Percentiles rank a stretch among this genome's conserved stretches.
Evolutionary conservation across 2,797 vertebrate genomes (phyloP).

Genomic region (Esox masquinongy): DNA sequence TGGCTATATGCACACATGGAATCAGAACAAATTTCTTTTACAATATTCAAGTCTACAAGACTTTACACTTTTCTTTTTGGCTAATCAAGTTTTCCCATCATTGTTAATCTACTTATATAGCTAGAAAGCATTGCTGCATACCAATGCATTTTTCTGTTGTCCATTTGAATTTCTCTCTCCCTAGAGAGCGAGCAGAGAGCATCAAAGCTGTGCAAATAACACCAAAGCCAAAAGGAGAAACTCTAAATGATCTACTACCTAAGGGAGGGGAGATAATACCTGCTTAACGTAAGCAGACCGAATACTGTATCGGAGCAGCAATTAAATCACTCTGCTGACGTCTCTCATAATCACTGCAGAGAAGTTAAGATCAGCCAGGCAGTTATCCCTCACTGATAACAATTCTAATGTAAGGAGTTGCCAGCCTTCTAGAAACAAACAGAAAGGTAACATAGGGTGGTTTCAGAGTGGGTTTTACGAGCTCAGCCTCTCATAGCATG

Average conservation of each 20-base stretch:
- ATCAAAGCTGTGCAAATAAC: constrained; percentile 56
- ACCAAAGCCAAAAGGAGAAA: constrained; percentile 57
- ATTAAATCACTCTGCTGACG: constrained; percentile 57
- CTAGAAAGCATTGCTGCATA: not conserved
- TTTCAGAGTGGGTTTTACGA: not conserved
- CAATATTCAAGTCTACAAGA: not conserved
- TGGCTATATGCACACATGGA: not conserved
- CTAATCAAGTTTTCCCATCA: not conserved
- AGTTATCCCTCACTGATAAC: constrained; percentile 15
- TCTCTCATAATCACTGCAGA: constrained; percentile 49
- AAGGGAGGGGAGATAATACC: constrained; percentile 70
- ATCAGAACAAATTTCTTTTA: not conserved
- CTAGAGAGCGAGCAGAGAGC: constrained; percentile 54
- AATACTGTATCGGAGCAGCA: constrained; percentile 56
- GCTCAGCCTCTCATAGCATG: not conserved
- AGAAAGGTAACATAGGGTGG: not conserved
- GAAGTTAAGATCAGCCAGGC: constrained; percentile 44
- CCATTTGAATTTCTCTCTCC: constrained; percentile 41
- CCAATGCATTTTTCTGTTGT: not conserved
- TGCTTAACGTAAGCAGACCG: constrained; percentile 64
- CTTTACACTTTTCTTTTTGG: too few relatives aligned
- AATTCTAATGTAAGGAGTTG: constrained; percentile 31
- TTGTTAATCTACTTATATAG: not conserved
- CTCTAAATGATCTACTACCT: constrained; percentile 59
- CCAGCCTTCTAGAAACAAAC: constrained; percentile 15